Evolutionary conservation across 2,113 vertebrate species (phyloP).

Genomic region (Rhagologus leucostigma): DNA sequence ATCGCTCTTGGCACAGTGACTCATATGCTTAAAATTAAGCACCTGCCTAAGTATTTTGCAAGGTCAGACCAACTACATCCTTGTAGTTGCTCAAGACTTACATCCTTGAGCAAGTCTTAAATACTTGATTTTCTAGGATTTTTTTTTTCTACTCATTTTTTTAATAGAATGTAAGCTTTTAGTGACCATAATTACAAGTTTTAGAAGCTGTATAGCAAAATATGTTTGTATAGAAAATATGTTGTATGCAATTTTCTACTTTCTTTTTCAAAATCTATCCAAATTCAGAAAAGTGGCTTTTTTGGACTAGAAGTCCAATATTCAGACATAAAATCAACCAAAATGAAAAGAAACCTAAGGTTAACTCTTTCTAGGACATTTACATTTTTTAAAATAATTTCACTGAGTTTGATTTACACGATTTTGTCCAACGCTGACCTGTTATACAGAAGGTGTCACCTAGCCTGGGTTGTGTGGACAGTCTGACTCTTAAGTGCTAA

Average conservation of each 20-base stretch:
- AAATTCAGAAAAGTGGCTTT: not conserved
- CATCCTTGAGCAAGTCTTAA: not conserved
- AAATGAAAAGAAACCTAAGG: not conserved
- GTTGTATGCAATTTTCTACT: not conserved
- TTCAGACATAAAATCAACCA: not conserved
- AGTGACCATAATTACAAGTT: not conserved
- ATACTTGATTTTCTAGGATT: not conserved
- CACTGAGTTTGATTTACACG: not conserved
- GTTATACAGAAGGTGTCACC: not conserved
- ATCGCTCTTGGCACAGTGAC: not conserved
- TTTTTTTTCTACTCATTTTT: not conserved
- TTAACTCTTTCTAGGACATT: not conserved
- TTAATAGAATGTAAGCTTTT: not conserved
- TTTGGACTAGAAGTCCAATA: not conserved
- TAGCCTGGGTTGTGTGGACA: not conserved
- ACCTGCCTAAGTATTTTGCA: slow-evolving; percentile 18
- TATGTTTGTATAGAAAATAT: not conserved
- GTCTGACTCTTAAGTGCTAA: not conserved
- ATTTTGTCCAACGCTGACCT: not conserved
- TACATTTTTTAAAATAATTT: not conserved
- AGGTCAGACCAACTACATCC: not conserved
- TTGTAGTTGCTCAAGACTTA: no score
- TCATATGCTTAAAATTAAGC: slow-evolving; percentile 38
- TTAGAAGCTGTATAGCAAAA: not conserved
- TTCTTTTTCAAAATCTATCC: not conserved